Base-by-base conservation (phyloP, 2,797 vertebrate species). In the Pteropus rufus region DNA sequence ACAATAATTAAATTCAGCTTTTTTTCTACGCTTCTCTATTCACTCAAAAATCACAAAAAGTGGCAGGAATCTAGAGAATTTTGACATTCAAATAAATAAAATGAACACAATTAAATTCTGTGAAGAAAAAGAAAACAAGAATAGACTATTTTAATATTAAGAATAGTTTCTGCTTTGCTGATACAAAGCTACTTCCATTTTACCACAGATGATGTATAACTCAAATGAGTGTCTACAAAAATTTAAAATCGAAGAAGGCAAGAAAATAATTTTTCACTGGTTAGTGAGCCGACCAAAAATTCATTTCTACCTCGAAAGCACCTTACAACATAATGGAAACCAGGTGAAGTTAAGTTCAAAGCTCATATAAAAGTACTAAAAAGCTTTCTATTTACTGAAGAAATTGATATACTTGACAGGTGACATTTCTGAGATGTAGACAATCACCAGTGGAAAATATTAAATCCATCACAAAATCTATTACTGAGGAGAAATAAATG, bases 321-420 rank as follows among this genome's bases (percentile, higher is more conserved):
- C 44, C 89, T 92, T 89, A 41, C 31, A 92, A 95, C 58, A 84
- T 67, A 95, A 94, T 91, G 49, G 80, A 96, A 97, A 93, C 46
- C 67, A 97, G 75, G 88, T 95, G 60, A 95, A 94, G 24, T 70
- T 85, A 94, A 95, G 73, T 95, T 93, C 76, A 96, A 96, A 89
- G 58, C 39, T 82, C 44, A 58, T 49, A 92, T 83, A 79, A 77
- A 89, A 77, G 26, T 67, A 93, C 81, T 94, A 92, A 90, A 91
- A 79, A 89, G 73, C 69, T 96, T 96, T 87, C 76, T 96, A 70
- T 93, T 94, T 95, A 94, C 58, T 83, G 65, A 97, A 92, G 39
- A 90, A 73, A 96, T 88, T 54, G 64, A 90, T 85, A 86, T 76
- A 85, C 46, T 82, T 80, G 77, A 94, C 58, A 91, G 56, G 65